phyloP scores from a whole-genome alignment of 2,113 vertebrate species.

The Carassius gibelio region DNA sequence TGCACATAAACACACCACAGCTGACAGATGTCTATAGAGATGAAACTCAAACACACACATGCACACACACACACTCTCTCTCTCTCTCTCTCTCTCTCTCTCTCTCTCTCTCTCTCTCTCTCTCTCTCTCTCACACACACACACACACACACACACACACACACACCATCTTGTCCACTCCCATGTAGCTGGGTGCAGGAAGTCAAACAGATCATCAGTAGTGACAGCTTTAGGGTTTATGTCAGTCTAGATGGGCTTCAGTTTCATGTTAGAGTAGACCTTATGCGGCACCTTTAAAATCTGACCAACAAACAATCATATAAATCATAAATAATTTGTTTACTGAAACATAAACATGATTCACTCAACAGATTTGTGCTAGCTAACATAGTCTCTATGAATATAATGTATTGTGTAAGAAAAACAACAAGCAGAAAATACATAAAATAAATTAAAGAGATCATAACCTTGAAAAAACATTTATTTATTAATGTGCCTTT shows the following conservation, averaged over 20 bases:
- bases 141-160: conserved; percentile 34
- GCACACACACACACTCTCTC: conserved; percentile 61
- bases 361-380: background rate
- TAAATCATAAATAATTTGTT: background rate
- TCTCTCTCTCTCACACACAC: no score
- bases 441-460: background rate
- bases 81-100: no score
- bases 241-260: conserved; percentile 73
- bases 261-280: conserved; percentile 73
- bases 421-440: background rate
- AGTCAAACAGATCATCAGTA: conserved; percentile 75
- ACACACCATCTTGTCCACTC: conserved; percentile 78
- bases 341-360: background rate
- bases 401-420: background rate
- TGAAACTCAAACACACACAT: background rate
- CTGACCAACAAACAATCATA: conserved; percentile 48
- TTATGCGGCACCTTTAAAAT: conserved; percentile 75
- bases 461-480: no score
- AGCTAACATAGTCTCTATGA: background rate
- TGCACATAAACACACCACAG: background rate
- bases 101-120: no score
- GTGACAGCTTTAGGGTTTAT: conserved; percentile 78
- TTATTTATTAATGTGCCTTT: no score
- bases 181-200: conserved; percentile 75
- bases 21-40: background rate